These are phyloP conservation scores for Formica selysi DNA, from an alignment of 1,140 invertebrate genomes.

Conservation along the genomic window DNA sequence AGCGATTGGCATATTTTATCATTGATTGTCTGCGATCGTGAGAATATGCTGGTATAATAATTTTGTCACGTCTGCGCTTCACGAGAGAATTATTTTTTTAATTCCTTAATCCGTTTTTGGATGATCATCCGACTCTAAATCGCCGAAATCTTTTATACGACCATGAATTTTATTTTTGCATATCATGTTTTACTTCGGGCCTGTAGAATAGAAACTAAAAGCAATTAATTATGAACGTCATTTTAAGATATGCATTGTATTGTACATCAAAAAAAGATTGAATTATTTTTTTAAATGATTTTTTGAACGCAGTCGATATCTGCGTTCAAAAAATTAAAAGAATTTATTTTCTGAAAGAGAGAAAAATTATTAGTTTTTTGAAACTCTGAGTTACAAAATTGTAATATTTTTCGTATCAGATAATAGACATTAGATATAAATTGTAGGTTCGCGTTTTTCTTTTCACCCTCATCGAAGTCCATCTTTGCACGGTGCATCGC, in stretches of 20 bases:
- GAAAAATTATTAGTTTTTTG: too few species aligned
- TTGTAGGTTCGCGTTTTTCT: background rate
- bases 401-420: background rate
- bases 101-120: background rate
- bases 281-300: too few species aligned
- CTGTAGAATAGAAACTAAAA: too few species aligned
- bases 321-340: too few species aligned
- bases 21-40: background rate
- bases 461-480: background rate
- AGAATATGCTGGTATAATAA: background rate
- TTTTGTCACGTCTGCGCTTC: background rate
- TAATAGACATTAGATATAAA: background rate
- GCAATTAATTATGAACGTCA: too few species aligned
- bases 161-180: too few species aligned
- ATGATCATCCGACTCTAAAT: background rate
- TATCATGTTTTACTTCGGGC: too few species aligned
- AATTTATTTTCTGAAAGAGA: too few species aligned
- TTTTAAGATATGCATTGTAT: too few species aligned
- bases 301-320: too few species aligned
- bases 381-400: background rate
- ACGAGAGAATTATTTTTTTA: background rate
- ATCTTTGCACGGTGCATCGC: background rate
- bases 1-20: constrained; percentile 17
- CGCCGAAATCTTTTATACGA: background rate
- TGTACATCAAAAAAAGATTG: too few species aligned